Base-by-base conservation (phyloP, 1,140 invertebrate species). In the Eueides isabella region DNA sequence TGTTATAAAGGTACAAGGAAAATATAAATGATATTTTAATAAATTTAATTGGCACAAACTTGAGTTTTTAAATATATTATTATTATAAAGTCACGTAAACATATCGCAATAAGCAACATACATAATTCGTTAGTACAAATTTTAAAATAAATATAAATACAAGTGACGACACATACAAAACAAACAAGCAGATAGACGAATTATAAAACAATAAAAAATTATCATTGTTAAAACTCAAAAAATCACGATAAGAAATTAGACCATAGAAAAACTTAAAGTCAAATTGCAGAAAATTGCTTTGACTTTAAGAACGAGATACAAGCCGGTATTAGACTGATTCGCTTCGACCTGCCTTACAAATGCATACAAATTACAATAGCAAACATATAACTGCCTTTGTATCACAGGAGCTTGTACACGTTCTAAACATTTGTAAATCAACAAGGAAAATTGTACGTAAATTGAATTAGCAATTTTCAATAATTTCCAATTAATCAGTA, bases 341-440 rank as follows among this genome's bases (percentile, higher is more conserved):
- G 65, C 26, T 67, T 48, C 72, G 48, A 74, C 35, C 63, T 48
- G 63, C n/a, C 61, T 61, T 74, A 74, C 61, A 73, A 62, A 74
- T 68, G 61, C 72, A 31, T 68, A 44, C 61, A 63, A 61, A 68
- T 74, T 74, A 74, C 61, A 5, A 38, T 29, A 14, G 66, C 33
- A 68, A 74, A 55, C 65, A 73, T 77, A 67, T 76, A 67, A 67
- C 62, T 65, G 44, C 33, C 63, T 67, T 72, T 77, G 19, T 55
- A 55, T 55, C 23, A 55, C 44, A 55, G 19, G 7, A 55, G 44
- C 44, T 23, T 26, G 19, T 55, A 23, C 9, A 55, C 5, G 19
- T 9, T 26, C 16, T 26, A 5, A 4, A 55, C 44, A 55, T 55
- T 55, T 55, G 44, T 55, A 55, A 55, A 55, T 44, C 44, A 55